phyloP scores from a whole-genome alignment of 2,113 vertebrate species.

The Ictalurus furcatus region DNA sequence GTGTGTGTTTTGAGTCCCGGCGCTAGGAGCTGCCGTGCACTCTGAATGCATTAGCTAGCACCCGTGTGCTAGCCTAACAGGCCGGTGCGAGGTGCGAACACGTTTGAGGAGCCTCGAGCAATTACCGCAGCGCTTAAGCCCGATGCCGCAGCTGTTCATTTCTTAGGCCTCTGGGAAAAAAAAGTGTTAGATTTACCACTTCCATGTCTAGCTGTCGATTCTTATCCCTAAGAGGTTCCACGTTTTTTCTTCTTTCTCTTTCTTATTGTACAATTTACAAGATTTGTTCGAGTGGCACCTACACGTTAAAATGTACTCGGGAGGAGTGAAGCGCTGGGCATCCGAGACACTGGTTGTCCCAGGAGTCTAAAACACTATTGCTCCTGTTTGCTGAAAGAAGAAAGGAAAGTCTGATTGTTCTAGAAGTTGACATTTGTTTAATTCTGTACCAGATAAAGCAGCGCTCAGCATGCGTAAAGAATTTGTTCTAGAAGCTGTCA shows the following conservation, averaged over 20 bases:
- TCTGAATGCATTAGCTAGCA: conserved; percentile 50
- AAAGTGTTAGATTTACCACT: conserved; percentile 50
- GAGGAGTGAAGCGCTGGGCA: not conserved
- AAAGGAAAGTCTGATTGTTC: not conserved
- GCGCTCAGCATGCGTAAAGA: not conserved
- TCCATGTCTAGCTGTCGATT: conserved; percentile 41
- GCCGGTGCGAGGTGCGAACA: conserved; percentile 53
- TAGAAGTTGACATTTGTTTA: not conserved
- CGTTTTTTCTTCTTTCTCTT: conserved; percentile 10
- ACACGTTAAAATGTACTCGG: not conserved
- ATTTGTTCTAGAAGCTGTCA: not conserved
- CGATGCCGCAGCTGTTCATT: conserved; percentile 49
- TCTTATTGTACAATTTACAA: conserved; percentile 42
- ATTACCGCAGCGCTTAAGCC: conserved; percentile 29
- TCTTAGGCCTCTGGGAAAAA: conserved; percentile 38
- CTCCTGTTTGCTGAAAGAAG: not conserved
- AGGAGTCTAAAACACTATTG: not conserved
- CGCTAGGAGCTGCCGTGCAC: conserved; percentile 15
- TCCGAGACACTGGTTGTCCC: not conserved
- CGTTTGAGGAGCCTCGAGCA: conserved; percentile 46
- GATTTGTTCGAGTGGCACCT: not conserved
- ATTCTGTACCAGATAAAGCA: not conserved
- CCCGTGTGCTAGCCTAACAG: conserved; percentile 47
- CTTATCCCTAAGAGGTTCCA: conserved; percentile 34
- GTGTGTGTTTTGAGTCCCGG: conserved; percentile 26